Base-by-base conservation (phyloP, 2,113 vertebrate genomes). In the Antechinus stuartii region DNA sequence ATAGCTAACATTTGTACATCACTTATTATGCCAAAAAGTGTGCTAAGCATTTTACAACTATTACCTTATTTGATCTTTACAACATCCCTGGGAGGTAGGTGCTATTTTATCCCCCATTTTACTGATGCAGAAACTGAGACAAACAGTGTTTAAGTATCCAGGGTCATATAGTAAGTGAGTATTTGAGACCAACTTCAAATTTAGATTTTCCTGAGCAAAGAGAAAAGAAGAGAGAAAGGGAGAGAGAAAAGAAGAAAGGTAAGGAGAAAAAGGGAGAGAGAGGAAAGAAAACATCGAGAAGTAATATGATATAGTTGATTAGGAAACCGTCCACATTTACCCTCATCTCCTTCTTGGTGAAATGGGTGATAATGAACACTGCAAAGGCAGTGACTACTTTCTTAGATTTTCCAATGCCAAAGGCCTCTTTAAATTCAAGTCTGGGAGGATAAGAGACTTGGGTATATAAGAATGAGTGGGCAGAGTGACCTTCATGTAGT, bases 61-160 rank as follows among this genome's bases (percentile, higher is more conserved):
- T 61, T 30, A 61, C 12, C 9, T 61, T 9, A 61, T 30, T 61
- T 0, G 3, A 27, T 23, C 76, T 49, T 54, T 7, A n/a, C 26
- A 1, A 8, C 6, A 14, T 30, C 30, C 19, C 10, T 0, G 0
- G 27, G 57, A 22, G 12, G 52, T 53, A 91, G 26, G 11, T 2
- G 24, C 49, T 50, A 56, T 30, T 52, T 84, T 91, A 53, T 4
- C 49, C 55, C 55, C 53, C 26, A 12, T 91, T 91, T 94, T 46
- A 46, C 0, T 94, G 47, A 22, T 92, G 9, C 46, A 49, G n/a
- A 95, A 55, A 94, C 46, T 0, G 25, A 94, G 94, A 53, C 6
- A 54, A 30, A 30, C 47, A 91, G 24, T 89, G 16, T 0, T 16
- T 23, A 26, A 2, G 35, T 57, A 7, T 11, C 91, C 30, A 3